A percentile compares a stretch with the other conserved stretches of the same genome.
phyloP scores from a whole-genome alignment of 2,113 vertebrate species.

The Sturnira hondurensis region DNA sequence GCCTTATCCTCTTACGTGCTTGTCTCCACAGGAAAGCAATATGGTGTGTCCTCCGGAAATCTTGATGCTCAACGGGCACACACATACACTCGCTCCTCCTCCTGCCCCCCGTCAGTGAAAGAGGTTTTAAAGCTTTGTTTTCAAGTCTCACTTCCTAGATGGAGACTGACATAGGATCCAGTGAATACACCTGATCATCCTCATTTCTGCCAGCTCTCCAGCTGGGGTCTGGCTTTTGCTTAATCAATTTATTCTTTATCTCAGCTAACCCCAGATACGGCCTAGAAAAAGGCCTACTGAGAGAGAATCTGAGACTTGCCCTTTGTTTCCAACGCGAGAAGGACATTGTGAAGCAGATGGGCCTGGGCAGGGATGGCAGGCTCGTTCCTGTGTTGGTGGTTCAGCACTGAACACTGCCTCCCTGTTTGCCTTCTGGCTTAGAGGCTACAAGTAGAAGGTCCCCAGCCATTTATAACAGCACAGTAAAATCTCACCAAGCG shows the following conservation, averaged over 20 bases:
- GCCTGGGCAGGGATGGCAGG: background rate
- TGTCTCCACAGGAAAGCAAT: background rate
- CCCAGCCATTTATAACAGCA: background rate
- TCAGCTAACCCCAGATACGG: background rate
- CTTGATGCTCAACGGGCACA: background rate
- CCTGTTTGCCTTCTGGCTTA: background rate
- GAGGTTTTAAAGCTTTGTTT: background rate
- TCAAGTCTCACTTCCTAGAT: background rate
- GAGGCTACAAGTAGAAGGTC: background rate
- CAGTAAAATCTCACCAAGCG: background rate
- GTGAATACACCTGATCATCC: background rate
- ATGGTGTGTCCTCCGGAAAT: background rate
- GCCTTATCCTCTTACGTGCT: background rate
- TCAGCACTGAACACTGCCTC: background rate
- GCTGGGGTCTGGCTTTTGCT: background rate
- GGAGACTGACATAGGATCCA: background rate
- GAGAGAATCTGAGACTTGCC: background rate
- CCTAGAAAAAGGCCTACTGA: conserved; percentile 30
- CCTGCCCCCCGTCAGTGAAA: background rate
- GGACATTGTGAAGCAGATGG: background rate
- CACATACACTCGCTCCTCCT: background rate
- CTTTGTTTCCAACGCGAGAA: conserved; percentile 23
- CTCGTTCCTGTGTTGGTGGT: background rate
- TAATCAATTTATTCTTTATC: background rate
- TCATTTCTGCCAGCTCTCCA: background rate